Conservation (phyloP, 1,140 invertebrate species). For the Saxidomus purpurata region DNA sequence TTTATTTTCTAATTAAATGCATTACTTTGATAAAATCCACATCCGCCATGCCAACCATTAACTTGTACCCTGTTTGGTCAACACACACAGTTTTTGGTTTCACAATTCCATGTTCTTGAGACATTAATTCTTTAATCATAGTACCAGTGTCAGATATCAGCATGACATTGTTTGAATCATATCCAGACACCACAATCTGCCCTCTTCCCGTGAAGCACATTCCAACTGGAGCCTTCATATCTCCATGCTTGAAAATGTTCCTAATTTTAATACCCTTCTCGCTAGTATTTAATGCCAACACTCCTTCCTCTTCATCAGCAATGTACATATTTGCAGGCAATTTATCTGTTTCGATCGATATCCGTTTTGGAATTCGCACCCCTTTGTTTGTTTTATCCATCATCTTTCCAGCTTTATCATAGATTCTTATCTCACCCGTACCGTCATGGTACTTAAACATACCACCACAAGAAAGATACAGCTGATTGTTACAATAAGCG, state of each 20-base stretch:
- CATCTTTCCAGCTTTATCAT: background rate
- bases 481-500: background rate
- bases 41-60: background rate
- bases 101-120: background rate
- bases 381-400: background rate
- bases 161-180: slow-evolving; percentile 30
- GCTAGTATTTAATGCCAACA: background rate
- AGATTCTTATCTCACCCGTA: slow-evolving; percentile 7
- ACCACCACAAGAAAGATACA: slow-evolving; percentile 19
- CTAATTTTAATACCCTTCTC: background rate
- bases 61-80: background rate
- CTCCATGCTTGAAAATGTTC: background rate
- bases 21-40: background rate
- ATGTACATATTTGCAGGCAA: background rate
- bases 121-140: background rate
- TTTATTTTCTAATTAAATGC: background rate
- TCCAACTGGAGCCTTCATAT: background rate
- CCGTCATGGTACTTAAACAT: slow-evolving; percentile 5
- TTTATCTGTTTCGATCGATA: background rate
- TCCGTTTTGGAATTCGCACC: background rate
- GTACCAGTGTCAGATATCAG: background rate
- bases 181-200: background rate
- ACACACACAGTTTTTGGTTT: slow-evolving; percentile 10
- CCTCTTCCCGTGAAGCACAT: background rate
- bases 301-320: slow-evolving; percentile 4